phyloP scores from a whole-genome alignment of 1,140 invertebrate species.

The Drosophila mauritiana region DNA sequence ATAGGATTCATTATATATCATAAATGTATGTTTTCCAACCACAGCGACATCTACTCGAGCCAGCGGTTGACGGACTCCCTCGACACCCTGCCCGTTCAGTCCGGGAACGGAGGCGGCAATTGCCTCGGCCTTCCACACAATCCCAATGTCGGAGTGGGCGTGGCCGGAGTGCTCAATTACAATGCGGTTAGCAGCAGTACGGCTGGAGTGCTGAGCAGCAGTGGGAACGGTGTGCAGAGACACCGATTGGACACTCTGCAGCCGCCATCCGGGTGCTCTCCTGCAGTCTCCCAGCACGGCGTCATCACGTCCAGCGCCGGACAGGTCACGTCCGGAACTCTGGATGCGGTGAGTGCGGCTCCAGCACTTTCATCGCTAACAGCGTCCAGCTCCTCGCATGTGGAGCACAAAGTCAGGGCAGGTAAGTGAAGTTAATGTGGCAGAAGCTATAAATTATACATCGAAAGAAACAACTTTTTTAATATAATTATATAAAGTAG shows the following conservation, averaged over 20 bases:
- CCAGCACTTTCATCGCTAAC: conserved; percentile 48
- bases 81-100: conserved; percentile 78
- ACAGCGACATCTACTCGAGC: conserved; percentile 82
- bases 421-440: conserved; percentile 45
- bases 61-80: conserved; percentile 76
- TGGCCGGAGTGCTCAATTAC: conserved; percentile 72
- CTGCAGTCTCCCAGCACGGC: conserved; percentile 73
- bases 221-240: conserved; percentile 61
- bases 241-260: conserved; percentile 77
- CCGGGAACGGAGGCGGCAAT: conserved; percentile 65
- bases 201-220: conserved; percentile 55
- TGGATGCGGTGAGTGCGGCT: conserved; percentile 63
- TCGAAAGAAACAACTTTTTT: background rate
- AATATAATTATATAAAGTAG: too few relatives aligned
- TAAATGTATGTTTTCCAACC: background rate
- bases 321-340: conserved; percentile 37
- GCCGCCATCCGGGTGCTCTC: conserved; percentile 73
- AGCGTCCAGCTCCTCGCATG: conserved; percentile 58
- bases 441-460: background rate
- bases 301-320: conserved; percentile 76
- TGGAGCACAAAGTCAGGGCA: conserved; percentile 71
- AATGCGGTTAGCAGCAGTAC: conserved; percentile 78
- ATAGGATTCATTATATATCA: too few relatives aligned
- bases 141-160: conserved; percentile 52
- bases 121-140: conserved; percentile 76